Evolutionary conservation across 2,113 vertebrate genomes (phyloP).

Genomic region (Lamprologus tigripictilis): DNA sequence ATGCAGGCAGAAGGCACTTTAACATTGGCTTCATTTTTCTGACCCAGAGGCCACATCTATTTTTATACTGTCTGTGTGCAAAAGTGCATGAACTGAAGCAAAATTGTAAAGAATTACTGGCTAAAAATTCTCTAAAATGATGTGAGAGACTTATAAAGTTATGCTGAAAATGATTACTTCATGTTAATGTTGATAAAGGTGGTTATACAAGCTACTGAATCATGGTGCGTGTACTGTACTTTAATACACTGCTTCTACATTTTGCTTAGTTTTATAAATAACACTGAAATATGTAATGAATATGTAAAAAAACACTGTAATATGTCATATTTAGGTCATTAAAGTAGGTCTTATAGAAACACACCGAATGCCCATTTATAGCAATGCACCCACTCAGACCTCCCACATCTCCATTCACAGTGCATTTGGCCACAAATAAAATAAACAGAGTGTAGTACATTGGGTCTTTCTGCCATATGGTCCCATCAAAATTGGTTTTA

Average conservation of each 20-base stretch:
- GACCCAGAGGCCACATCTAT: neutral
- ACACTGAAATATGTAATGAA: neutral
- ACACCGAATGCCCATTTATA: neutral
- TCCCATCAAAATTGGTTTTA: neutral
- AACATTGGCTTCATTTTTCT: neutral
- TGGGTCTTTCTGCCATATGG: constrained; percentile 4
- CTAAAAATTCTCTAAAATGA: neutral
- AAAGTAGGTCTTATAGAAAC: neutral
- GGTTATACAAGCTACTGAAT: neutral
- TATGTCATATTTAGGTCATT: neutral
- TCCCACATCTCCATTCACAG: neutral
- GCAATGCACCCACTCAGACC: neutral
- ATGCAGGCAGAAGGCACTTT: neutral
- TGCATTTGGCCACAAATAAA: neutral
- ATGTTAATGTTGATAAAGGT: neutral
- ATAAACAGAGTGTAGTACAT: neutral
- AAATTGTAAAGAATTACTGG: neutral
- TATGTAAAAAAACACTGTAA: neutral
- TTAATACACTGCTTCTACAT: neutral
- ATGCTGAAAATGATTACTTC: neutral
- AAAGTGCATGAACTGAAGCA: neutral
- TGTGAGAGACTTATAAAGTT: neutral
- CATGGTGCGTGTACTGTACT: neutral
- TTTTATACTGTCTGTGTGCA: neutral
- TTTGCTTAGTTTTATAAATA: neutral